Evolutionary conservation across 1,140 invertebrate genomes (phyloP), one percentile per base, ranked within the genome.

Genomic region (Diploscapter pachys): DNA sequence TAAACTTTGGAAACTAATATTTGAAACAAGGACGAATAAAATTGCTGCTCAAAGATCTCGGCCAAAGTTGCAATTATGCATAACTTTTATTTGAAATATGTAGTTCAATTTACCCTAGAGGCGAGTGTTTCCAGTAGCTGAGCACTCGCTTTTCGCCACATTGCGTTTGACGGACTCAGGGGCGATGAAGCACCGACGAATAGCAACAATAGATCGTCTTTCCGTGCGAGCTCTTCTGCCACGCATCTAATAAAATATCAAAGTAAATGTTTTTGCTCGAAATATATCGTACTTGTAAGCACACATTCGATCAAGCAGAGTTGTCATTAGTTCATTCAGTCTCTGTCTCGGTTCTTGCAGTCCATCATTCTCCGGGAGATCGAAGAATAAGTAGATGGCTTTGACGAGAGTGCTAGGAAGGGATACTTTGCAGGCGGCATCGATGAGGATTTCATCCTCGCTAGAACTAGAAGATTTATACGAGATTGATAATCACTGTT

Each of bases 341-440:
- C 53, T 54, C 53, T 73, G 52, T 56, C 69, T 49, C 49, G 57
- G 61, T 49, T 77, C 64, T 4, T 52, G 31, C 31, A 31, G 31
- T 31, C 31, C 81, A n/a, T 83, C 81, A 77, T 57, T 91, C 87
- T 92, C 91, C 59, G 96, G 95, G 63, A 99, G 88, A 88, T 99
- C 96, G 88, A 98, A 98, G 87, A 99, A 99, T 74, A 99, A 88
- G 86, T 99, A 99, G 54, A 99, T 88, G 88, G 96, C 98, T 89
- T 98, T 99, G 4, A 98, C 95, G 82, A 99, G 88, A 53, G 96
- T 99, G 73, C 94, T 98, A 56, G 96, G 96, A 77, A 99, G 91
- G 48, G 93, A 92, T 64, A 93, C 92, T 65, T 92, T 92, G 71
- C 95, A 96, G 93, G 98, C 96, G 55, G 95, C 86, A 80, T 89